Conservation (phyloP, 2,888 invertebrate genomes). For the Alcis repandata region DNA sequence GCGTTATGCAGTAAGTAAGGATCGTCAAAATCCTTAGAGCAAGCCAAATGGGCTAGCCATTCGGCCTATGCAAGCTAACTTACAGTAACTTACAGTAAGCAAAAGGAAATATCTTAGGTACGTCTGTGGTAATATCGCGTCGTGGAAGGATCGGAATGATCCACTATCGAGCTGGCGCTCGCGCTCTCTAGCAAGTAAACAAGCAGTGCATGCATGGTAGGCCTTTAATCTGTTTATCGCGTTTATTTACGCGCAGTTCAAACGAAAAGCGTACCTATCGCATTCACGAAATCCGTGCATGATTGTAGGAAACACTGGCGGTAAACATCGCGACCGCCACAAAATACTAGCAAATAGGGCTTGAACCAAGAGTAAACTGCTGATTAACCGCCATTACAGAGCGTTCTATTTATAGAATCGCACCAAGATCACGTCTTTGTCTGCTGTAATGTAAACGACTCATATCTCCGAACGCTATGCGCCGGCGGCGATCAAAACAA, state of each 20-base stretch:
- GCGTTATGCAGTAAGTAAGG: too few species aligned
- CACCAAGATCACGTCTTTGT: conserved; percentile 85
- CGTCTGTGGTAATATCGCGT: too few species aligned
- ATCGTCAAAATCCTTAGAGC: too few species aligned
- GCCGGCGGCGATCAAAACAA: conserved; percentile 68
- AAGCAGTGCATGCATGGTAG: conserved; percentile 35
- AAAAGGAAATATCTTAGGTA: too few species aligned
- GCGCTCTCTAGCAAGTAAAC: conserved; percentile 16
- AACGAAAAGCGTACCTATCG: conserved; percentile 44
- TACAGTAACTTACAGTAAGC: too few species aligned
- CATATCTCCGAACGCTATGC: conserved; percentile 49
- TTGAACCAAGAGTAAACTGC: conserved; percentile 77
- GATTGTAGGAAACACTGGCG: conserved; percentile 49
- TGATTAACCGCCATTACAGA: conserved; percentile 82
- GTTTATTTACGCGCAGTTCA: conserved; percentile 56
- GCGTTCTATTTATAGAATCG: conserved; percentile 81
- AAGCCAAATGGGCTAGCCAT: too few species aligned
- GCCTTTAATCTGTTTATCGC: conserved; percentile 43
- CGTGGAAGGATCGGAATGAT: background rate
- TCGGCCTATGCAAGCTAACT: too few species aligned
- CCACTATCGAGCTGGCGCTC: background rate
- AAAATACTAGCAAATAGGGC: conserved; percentile 59
- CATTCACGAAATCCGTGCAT: conserved; percentile 58
- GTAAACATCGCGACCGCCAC: conserved; percentile 54
- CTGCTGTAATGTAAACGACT: conserved; percentile 79